Percentiles rank a stretch among this genome's conserved stretches.
phyloP scores from a whole-genome alignment of 2,888 invertebrate genomes.

The Capitulum mitella region DNA sequence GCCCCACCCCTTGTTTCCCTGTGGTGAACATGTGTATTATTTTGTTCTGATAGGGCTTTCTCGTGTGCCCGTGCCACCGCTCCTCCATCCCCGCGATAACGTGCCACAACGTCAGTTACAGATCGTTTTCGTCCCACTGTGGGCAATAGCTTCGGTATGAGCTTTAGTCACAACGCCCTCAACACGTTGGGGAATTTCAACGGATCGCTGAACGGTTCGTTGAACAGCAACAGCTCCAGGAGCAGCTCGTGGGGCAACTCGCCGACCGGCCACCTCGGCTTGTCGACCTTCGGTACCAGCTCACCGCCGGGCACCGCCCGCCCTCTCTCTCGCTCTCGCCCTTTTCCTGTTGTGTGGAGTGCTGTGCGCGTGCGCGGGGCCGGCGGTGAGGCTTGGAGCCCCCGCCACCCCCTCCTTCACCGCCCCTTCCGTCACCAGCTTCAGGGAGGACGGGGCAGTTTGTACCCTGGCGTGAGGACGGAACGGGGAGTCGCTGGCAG shows the following conservation, averaged over 20 bases:
- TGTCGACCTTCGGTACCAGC: neutral
- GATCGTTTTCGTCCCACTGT: neutral
- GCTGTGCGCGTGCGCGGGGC: neutral
- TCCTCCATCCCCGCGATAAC: no score
- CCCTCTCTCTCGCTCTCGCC: neutral
- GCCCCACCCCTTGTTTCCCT: no score
- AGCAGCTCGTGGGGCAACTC: slow-evolving; percentile 20
- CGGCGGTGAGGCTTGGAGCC: no score
- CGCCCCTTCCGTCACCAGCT: no score
- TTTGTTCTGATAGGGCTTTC: no score
- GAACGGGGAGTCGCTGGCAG: neutral
- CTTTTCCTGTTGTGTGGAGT: neutral
- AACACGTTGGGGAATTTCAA: neutral
- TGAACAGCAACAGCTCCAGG: slow-evolving; percentile 6
- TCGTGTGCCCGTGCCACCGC: no score
- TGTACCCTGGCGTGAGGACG: neutral
- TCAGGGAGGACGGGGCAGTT: neutral
- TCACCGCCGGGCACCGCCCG: no score
- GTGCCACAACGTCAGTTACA: slow-evolving; percentile 7
- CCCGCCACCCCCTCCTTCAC: no score
- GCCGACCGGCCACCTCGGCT: neutral
- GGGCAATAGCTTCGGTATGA: slow-evolving; percentile 19
- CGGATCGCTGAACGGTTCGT: slow-evolving; percentile 11
- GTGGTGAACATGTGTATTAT: no score
- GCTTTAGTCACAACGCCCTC: slow-evolving; percentile 19